Evolutionary conservation across 2,888 invertebrate genomes (phyloP), one percentile per base, ranked within the genome.

Genomic region (Agrochola lychnidis): DNA sequence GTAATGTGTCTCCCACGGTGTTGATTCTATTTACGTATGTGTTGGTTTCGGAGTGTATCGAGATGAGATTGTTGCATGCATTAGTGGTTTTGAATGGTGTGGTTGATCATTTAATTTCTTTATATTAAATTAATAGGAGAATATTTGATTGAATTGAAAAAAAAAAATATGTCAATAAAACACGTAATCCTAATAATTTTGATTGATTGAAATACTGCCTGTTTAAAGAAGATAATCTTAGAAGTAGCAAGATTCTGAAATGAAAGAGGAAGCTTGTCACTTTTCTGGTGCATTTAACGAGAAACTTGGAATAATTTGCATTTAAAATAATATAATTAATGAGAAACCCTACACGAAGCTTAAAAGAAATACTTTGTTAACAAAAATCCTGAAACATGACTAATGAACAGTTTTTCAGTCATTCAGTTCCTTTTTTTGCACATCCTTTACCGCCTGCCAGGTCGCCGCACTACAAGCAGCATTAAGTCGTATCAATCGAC

Each of bases 1-100:
- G 81, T 88, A 84, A 76, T 83, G 88, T 88, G 88, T 93, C 94
- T 94, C 94, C 94, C 94, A 93, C 94, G 92, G 91, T 90, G 93
- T 87, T 85, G 84, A 83, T 88, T 91, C 91, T 92, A 92, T 92
- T 93, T 91, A 90, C 89, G 93, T 91, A 90, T 90, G 89, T 88
- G 87, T 83, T 83, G 86, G 88, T 77, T 78, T 81, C 74, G 30
- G 67, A 77, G 82, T 82, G 80, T 88, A 86, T 88, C 84, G 73
- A 73, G 81, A 76, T 75, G 77, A 78, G 79, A 83, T 77, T 79
- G 76, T 87, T 76, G 73, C 36, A 40, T 68, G 19, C 64, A 62
- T 76, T 74, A 56, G 73, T 75, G 67, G 84, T 78, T 67, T 75
- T 70, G 57, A 53, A 79, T 45, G 30, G 48, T 63, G 48, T 68